phyloP scores from a whole-genome alignment of 2,113 vertebrate species.

The Phylloscopus trochilus region DNA sequence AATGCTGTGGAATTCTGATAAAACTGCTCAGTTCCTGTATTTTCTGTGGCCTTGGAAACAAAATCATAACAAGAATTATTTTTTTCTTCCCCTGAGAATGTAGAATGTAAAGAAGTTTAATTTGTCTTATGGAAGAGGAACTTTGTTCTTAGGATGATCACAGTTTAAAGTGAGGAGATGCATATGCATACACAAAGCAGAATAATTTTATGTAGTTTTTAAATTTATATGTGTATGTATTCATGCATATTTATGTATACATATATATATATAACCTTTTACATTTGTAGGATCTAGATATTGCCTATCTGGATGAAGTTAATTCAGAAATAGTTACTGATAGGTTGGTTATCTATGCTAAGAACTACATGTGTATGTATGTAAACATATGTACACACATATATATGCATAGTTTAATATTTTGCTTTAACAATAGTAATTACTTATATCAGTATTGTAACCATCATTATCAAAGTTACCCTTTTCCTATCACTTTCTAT shows the following conservation, averaged over 20 bases:
- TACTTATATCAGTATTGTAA: not conserved
- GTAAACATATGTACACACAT: no score
- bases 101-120: not conserved
- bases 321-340: not conserved
- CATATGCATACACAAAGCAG: not conserved
- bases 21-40: not conserved
- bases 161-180: not conserved
- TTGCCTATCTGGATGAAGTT: not conserved
- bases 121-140: not conserved
- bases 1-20: not conserved
- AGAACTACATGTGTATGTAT: not conserved
- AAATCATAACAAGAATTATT: not conserved
- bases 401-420: not conserved
- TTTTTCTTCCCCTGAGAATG: not conserved
- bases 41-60: constrained; percentile 15
- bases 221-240: not conserved
- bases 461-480: not conserved
- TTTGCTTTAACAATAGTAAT: not conserved
- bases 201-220: not conserved
- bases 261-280: not conserved
- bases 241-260: not conserved
- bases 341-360: not conserved
- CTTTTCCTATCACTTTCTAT: not conserved
- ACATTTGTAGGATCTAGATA: not conserved
- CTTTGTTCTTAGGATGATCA: not conserved